Base-by-base conservation (phyloP, 2,113 vertebrate species). In the Chaenogobius annularis region DNA sequence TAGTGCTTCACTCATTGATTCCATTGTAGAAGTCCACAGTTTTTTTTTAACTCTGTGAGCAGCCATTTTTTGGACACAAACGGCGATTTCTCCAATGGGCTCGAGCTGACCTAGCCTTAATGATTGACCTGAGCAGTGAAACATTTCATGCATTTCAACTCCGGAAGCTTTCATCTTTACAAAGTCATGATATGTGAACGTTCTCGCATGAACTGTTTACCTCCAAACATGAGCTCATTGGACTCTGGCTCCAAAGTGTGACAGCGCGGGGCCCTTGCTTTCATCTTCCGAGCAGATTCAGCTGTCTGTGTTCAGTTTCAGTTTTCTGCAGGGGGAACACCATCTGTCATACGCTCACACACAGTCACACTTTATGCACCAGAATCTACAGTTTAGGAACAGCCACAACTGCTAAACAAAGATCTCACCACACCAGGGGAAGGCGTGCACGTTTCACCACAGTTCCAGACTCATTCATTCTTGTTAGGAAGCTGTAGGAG, bases 301-400 rank as follows among this genome's bases (percentile, higher is more conserved):
- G 77, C 81, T 87, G 82, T 89, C 69, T 37, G 75, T 77, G 81
- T 83, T 83, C 70, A 66, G 80, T 56, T 59, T 72, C 70, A 58
- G 73, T 72, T 80, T 78, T 82, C 81, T 77, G 73, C 69, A 73
- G 77, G 83, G 79, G 72, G 70, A 63, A 67, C 35, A 68, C 85
- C 89, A 88, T 89, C 87, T 91, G 86, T 87, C 86, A 85, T 52
- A 52, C n/a, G 52, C 26, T 3, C 78, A 3, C 62, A 6, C 43
- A 44, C 63, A 80, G 55, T 68, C 65, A 55, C 63, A 59, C 65
- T 58, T 47, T 58, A 62, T 48, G 50, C 37, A 69, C 66, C 26
- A 58, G 52, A 61, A 20, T 71, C 52, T 58, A 68, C 23, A 77
- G 68, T 70, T 31, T 23, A 44, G 50, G 40, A 77, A 52, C 66